Evolutionary conservation across 2,888 invertebrate genomes (phyloP), one percentile per base, ranked within the genome.

Genomic region (Gerris lacustris): DNA sequence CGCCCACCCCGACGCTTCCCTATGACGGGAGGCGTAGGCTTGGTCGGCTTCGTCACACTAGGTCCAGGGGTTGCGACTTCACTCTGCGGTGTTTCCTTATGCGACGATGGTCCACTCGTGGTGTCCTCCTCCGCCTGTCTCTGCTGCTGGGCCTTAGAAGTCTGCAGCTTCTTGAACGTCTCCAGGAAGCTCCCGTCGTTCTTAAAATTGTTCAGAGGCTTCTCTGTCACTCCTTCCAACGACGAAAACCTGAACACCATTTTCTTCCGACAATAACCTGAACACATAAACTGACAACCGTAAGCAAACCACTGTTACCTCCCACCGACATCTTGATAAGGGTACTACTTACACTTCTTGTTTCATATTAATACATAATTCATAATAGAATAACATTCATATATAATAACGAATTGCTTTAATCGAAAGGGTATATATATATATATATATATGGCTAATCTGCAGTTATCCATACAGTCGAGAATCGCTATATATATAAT

Each of bases 151-250:
- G 79, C 77, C 71, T 83, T 75, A 73, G 82, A 80, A 74, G 89
- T 88, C 77, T 91, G 90, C 90, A 94, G 89, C 79, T 90, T 92
- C 80, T 94, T 94, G 77, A 94, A 94, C 86, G 93, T 89, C 80
- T 94, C 94, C 78, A 94, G 83, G 79, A 94, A 94, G 74, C 92
- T 91, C 5, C 94, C 94, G 79, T 94, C 94, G 80, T 94, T 94
- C 78, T 90, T 91, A 77, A 91, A 91, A 0, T 87, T 86, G 77
- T 91, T 87, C 66, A 83, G 82, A 55, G 84, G 82, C 68, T 71
- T 44, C 18, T 66, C 67, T 6, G 47, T 68, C 9, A 68, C 68
- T 66, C 69, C 70, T 68, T 69, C 63, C 15, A 67, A 66, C 43
- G 71, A 68, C 66, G 72, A 72, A 67, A 75, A 77, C 76, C 76